Percentiles rank a stretch among this genome's conserved stretches.
These are phyloP conservation scores for Hippocampus mohnikei DNA, from an alignment of 2,113 vertebrate species.

Conservation along the genomic window DNA sequence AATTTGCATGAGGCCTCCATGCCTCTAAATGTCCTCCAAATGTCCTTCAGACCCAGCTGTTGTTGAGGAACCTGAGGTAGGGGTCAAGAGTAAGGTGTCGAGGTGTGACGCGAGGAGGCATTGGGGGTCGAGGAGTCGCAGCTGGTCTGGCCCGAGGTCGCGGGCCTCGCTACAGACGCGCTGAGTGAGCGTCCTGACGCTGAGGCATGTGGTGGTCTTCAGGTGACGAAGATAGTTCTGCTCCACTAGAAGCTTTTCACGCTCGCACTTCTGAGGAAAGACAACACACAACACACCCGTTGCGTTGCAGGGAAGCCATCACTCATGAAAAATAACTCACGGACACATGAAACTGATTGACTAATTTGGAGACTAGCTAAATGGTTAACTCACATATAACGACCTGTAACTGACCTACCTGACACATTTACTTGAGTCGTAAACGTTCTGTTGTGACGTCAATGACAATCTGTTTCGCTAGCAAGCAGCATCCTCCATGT, in stretches of 20 bases:
- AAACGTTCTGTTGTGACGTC: not conserved
- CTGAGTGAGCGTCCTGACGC: constrained; percentile 83
- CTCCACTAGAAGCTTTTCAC: constrained; percentile 82
- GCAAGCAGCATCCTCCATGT: not conserved
- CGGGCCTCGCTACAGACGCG: constrained; percentile 83
- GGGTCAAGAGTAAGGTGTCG: not conserved
- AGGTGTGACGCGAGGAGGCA: not conserved
- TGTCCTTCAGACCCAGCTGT: not conserved
- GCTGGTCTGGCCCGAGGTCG: constrained; percentile 82
- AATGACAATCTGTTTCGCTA: not conserved
- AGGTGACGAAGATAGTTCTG: constrained; percentile 80
- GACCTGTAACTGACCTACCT: not conserved
- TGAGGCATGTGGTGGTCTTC: constrained; percentile 83
- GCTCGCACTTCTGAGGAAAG: constrained; percentile 79
- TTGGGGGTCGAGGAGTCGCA: constrained; percentile 64
- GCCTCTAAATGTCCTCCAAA: not conserved
- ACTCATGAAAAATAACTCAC: not conserved
- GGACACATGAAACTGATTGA: not conserved
- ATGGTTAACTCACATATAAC: not conserved
- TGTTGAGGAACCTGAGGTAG: not conserved
- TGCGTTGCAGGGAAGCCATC: not conserved
- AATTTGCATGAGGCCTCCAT: not conserved
- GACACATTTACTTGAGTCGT: not conserved
- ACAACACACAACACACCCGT: not conserved
- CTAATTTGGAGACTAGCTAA: too few species aligned